Evolutionary conservation across 2,113 vertebrate genomes (phyloP).

Genomic region (Fukomys damarensis): DNA sequence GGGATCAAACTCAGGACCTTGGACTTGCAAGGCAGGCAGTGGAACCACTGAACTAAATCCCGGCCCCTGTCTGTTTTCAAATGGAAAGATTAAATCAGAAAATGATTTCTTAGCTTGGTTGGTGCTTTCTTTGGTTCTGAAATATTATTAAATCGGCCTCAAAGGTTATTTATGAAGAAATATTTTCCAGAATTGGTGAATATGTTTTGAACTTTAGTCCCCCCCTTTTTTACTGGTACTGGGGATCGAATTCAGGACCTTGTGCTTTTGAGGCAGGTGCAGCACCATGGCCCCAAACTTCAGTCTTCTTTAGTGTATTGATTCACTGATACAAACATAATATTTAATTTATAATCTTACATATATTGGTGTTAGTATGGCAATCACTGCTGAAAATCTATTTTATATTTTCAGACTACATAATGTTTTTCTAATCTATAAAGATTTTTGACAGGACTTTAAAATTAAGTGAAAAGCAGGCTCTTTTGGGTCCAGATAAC

Average conservation of each 20-base stretch:
- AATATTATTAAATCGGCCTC: not conserved
- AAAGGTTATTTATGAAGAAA: not conserved
- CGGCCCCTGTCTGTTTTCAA: not conserved
- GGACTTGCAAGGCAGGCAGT: no score
- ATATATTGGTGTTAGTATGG: not conserved
- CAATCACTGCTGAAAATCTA: not conserved
- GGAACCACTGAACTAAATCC: no score
- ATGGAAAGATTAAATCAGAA: not conserved
- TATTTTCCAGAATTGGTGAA: not conserved
- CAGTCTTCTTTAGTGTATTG: not conserved
- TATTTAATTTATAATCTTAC: not conserved
- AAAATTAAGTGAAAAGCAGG: not conserved
- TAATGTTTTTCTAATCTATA: not conserved
- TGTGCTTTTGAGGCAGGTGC: no score
- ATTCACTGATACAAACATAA: not conserved
- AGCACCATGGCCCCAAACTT: not conserved
- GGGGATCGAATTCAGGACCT: no score
- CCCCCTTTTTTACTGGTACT: not conserved
- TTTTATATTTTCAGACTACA: not conserved
- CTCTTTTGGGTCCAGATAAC: not conserved
- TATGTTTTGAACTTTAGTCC: not conserved
- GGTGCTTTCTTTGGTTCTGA: not conserved
- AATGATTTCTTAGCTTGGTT: not conserved
- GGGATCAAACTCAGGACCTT: no score
- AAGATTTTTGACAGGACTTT: not conserved